phyloP scores from a whole-genome alignment of 1,140 invertebrate genomes.

The Drosophila mauritiana region DNA sequence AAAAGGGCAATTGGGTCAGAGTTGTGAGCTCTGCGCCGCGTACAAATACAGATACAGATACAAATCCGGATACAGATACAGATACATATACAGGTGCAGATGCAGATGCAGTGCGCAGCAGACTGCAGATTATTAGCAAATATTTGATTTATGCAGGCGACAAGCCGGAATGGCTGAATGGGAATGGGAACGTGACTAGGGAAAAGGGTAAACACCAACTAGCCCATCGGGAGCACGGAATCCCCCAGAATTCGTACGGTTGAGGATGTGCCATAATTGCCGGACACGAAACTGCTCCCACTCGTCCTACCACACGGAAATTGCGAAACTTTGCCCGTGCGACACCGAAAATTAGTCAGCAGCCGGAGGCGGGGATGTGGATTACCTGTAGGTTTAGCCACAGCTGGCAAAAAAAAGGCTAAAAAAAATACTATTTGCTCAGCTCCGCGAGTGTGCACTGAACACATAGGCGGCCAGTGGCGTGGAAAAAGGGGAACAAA shows the following conservation, averaged over 20 bases:
- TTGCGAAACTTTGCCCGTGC: conserved; percentile 62
- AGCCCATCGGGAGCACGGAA: conserved; percentile 4
- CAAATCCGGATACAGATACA: background rate
- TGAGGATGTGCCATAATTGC: conserved; percentile 57
- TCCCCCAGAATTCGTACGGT: background rate
- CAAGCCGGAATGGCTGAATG: conserved; percentile 2
- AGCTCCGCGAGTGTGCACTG: conserved; percentile 29
- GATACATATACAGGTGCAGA: background rate
- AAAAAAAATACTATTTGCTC: conserved; percentile 37
- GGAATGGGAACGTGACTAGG: conserved; percentile 5
- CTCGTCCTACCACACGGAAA: conserved; percentile 40
- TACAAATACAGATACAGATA: background rate
- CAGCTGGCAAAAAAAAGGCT: too few relatives aligned
- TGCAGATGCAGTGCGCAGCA: background rate
- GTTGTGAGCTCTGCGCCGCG: background rate
- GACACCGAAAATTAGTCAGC: conserved; percentile 48
- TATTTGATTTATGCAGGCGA: conserved; percentile 60
- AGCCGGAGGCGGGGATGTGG: conserved; percentile 2
- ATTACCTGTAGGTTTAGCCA: conserved; percentile 32
- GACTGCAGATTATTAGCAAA: background rate
- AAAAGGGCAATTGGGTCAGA: conserved; percentile 40
- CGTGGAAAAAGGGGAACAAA: background rate
- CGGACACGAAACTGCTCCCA: conserved; percentile 26
- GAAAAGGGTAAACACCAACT: conserved; percentile 5
- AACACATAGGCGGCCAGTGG: conserved; percentile 40